A percentile compares a stretch with the other conserved stretches of the same genome.
These are phyloP conservation scores for Drosophila ogumai DNA, from an alignment of 1,140 invertebrate genomes.

Conservation along the genomic window DNA sequence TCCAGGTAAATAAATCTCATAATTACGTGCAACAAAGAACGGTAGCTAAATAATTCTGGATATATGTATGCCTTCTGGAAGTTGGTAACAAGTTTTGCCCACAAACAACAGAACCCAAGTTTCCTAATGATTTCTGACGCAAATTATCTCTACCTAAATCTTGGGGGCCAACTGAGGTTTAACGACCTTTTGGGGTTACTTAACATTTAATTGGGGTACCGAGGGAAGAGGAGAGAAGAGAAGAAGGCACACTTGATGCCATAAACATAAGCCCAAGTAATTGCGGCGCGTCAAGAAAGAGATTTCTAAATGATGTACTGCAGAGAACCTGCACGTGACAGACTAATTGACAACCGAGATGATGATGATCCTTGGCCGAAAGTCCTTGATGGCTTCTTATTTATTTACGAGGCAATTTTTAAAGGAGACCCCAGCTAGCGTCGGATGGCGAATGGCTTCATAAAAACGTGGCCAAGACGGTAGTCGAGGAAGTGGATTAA, in stretches of 20 bases:
- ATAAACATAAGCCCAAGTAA: conserved; percentile 65
- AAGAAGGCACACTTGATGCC: conserved; percentile 28
- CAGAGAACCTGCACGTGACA: conserved; percentile 50
- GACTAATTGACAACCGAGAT: conserved; percentile 48
- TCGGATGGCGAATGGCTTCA: conserved; percentile 30
- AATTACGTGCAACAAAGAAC: conserved; percentile 28
- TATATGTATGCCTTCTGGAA: background rate
- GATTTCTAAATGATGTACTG: conserved; percentile 62
- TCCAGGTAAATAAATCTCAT: conserved; percentile 59
- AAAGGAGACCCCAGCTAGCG: conserved; percentile 29
- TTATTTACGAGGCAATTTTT: conserved; percentile 77
- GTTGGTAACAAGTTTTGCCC: conserved; percentile 26
- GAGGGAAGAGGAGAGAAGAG: background rate
- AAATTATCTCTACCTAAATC: conserved; percentile 41
- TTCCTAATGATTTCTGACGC: conserved; percentile 30
- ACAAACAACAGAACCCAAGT: conserved; percentile 24
- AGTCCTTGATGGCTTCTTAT: conserved; percentile 55
- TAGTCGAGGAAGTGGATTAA: conserved; percentile 69
- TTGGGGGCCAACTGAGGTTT: conserved; percentile 19
- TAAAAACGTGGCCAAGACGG: conserved; percentile 40
- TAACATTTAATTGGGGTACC: conserved; percentile 48
- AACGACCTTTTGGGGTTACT: conserved; percentile 48
- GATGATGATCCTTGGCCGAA: conserved; percentile 33
- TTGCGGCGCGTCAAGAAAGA: conserved; percentile 48
- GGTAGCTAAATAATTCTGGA: conserved; percentile 29